Conservation (phyloP, 2,797 vertebrate species). For the Bryconaethiops microstoma region DNA sequence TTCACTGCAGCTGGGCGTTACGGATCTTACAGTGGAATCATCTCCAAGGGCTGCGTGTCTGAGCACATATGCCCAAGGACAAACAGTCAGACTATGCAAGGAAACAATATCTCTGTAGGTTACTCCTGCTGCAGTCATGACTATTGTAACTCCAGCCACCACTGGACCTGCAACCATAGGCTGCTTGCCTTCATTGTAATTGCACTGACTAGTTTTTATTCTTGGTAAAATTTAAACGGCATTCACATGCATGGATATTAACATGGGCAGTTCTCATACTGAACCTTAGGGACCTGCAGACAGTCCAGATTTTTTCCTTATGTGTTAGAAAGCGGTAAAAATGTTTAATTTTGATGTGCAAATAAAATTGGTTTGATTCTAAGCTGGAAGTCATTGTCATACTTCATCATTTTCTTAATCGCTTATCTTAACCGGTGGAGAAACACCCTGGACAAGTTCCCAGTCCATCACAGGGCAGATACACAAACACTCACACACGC, state of each 20-base stretch:
- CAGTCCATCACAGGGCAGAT: no score
- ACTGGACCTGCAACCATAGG: background rate
- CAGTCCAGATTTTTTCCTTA: no score
- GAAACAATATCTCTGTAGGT: slow-evolving; percentile 45
- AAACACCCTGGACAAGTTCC: no score
- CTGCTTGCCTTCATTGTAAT: slow-evolving; percentile 1
- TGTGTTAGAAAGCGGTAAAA: no score
- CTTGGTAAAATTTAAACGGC: background rate
- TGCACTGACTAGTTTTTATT: slow-evolving; percentile 10
- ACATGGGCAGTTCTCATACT: background rate
- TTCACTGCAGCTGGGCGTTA: slow-evolving; percentile 35
- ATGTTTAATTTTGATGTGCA: background rate
- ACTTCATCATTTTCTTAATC: no score
- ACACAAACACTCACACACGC: no score
- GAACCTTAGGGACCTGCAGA: no score
- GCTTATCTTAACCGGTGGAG: no score
- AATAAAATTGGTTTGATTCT: background rate
- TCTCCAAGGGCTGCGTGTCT: slow-evolving; percentile 43
- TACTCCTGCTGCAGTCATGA: slow-evolving; percentile 35
- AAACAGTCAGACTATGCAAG: slow-evolving; percentile 10
- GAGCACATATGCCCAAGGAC: slow-evolving; percentile 5
- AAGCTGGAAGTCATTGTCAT: background rate
- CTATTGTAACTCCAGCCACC: slow-evolving; percentile 43
- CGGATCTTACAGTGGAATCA: slow-evolving; percentile 16
- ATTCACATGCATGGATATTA: background rate